Base-by-base conservation (phyloP, 2,888 invertebrate genomes). In the Eupeodes latifasciatus region DNA sequence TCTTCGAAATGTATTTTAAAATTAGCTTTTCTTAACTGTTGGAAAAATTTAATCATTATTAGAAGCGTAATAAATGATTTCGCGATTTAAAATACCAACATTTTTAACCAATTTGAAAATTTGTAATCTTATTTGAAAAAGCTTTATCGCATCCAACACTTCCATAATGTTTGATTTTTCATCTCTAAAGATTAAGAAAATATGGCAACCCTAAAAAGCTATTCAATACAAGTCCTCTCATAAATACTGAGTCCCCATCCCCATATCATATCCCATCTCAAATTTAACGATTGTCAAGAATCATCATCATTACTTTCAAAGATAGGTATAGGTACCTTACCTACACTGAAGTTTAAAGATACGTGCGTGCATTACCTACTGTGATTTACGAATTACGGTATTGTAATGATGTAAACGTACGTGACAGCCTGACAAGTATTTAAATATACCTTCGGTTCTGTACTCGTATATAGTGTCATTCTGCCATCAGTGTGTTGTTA, bases 341-440 rank as follows among this genome's bases (percentile, higher is more conserved):
- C 27, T 27, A 27, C 27, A 27, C 2, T 27, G 27, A 27, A 62
- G 44, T 59, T 72, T 7, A 72, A 14, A 44, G 27, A 7, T 47
- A 72, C 69, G 61, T 79, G 87, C 79, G 80, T 40, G 80, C 74
- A 74, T 77, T 87, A 77, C 27, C 27, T 27, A 2, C 76, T 67
- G 80, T 87, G 87, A 87, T 84, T 84, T 84, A 84, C 66, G 55
- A 80, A 87, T 80, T 81, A 87, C 84, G 44, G 76, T 77, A 81
- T 59, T 80, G 87, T 77, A 84, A 84, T 81, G 84, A 77, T 84
- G 87, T 77, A 87, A 83, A 83, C 34, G 84, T 62, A 87, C 87
- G 87, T 87, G 87, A 66, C 19, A 36, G 51, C 84, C 77, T 87
- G 87, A 66, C n/a, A 44, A n/a, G 77, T 67, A 74, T 74, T 83